These are phyloP conservation scores for Actias luna DNA, from an alignment of 2,888 invertebrate species.

Conservation along the genomic window DNA sequence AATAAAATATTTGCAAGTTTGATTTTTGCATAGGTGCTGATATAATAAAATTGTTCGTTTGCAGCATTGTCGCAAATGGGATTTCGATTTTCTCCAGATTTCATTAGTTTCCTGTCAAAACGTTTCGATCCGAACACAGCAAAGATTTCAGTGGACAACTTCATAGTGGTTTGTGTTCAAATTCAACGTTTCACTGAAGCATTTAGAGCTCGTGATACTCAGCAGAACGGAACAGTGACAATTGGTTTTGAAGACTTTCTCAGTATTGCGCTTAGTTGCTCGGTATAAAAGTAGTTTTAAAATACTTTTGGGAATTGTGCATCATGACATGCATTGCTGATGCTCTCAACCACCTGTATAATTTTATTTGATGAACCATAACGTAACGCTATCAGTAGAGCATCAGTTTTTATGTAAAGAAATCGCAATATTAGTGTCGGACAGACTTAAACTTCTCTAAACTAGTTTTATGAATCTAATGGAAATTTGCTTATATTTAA, in stretches of 20 bases:
- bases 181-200: constrained; percentile 94
- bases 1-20: not conserved
- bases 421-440: no score
- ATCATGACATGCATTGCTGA: not conserved
- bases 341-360: no score
- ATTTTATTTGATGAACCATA: no score
- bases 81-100: constrained; percentile 90
- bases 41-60: constrained; percentile 36
- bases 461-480: not conserved
- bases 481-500: no score
- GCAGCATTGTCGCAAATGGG: constrained; percentile 94
- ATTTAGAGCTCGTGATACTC: constrained; percentile 89
- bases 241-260: constrained; percentile 96
- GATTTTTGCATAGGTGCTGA: not conserved
- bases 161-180: constrained; percentile 94
- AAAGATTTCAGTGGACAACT: constrained; percentile 90
- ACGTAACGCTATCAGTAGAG: not conserved
- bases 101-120: constrained; percentile 86
- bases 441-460: not conserved
- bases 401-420: not conserved
- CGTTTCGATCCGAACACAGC: constrained; percentile 85
- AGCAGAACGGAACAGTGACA: constrained; percentile 90
- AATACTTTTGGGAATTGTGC: not conserved
- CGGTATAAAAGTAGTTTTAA: constrained; percentile 57
- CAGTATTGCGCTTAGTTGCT: constrained; percentile 89